Base-by-base conservation (phyloP, 2,113 vertebrate species). In the Bagarius yarrelli region DNA sequence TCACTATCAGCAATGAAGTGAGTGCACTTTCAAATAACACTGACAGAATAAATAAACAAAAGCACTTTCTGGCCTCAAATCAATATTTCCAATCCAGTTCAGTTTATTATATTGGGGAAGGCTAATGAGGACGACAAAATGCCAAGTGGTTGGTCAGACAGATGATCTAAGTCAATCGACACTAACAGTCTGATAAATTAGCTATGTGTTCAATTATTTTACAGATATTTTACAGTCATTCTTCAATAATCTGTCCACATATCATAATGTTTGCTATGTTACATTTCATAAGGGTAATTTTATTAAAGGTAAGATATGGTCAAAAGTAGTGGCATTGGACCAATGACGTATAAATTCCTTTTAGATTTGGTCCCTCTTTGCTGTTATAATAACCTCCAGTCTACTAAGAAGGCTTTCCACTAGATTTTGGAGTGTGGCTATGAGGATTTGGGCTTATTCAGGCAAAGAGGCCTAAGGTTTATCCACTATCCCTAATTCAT, bases 31-130 rank as follows among this genome's bases (percentile, higher is more conserved):
- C n/a, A 74, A 79, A 82, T 47, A 40, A 27, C 63, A 47, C 16
- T 53, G 32, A 75, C 13, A 57, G 32, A 56, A 76, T 79, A 66
- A 85, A 76, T 71, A 76, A 63, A 79, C 60, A 69, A 59, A 85
- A 72, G 52, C n/a, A 55, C 15, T 50, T 53, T 78, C 69, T 25
- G 8, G 56, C n/a, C 75, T 53, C 32, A 34, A 85, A 82, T 85
- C 80, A 57, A 82, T 82, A 79, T 36, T n/a, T 76, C 32, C 71
- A 36, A 66, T 71, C 76, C 63, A 64, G 77, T 82, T 57, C 50
- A 82, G 80, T 85, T 76, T 75, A 85, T 85, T 80, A 85, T 82
- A 71, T 60, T 64, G 71, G 63, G 25, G 71, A 82, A 76, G 84
- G 80, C 76, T 73, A 74, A 70, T 40, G 32, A 60, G 36, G 55